phyloP scores from a whole-genome alignment of 2,797 vertebrate genomes.

The Pithecia hirsuta region DNA sequence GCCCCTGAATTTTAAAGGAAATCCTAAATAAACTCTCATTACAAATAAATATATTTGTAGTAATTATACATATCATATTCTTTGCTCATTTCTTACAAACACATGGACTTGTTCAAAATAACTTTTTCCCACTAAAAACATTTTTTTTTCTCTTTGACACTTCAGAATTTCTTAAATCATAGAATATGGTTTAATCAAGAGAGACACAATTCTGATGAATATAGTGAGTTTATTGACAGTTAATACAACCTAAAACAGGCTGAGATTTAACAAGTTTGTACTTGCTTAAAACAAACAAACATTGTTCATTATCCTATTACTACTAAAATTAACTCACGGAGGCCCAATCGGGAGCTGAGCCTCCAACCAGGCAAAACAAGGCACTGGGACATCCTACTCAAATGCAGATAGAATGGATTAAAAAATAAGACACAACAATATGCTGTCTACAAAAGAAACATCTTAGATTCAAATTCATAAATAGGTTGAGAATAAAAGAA shows the following conservation, averaged over 20 bases:
- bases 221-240: background rate
- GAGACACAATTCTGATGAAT: background rate
- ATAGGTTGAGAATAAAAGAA: background rate
- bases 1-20: background rate
- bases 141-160: background rate
- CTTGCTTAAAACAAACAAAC: background rate
- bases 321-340: background rate
- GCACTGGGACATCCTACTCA: background rate
- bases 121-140: background rate
- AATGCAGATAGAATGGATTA: background rate
- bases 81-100: slow-evolving; percentile 27
- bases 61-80: background rate
- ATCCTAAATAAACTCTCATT: background rate
- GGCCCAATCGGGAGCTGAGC: background rate
- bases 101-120: background rate
- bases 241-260: background rate
- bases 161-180: background rate
- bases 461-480: background rate
- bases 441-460: background rate
- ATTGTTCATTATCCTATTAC: background rate
- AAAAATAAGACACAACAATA: background rate
- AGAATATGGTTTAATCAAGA: background rate
- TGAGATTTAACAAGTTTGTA: slow-evolving; percentile 2
- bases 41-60: background rate
- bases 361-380: background rate